Conservation (phyloP, 1,140 invertebrate genomes). For the Doryteuthis pealeii region DNA sequence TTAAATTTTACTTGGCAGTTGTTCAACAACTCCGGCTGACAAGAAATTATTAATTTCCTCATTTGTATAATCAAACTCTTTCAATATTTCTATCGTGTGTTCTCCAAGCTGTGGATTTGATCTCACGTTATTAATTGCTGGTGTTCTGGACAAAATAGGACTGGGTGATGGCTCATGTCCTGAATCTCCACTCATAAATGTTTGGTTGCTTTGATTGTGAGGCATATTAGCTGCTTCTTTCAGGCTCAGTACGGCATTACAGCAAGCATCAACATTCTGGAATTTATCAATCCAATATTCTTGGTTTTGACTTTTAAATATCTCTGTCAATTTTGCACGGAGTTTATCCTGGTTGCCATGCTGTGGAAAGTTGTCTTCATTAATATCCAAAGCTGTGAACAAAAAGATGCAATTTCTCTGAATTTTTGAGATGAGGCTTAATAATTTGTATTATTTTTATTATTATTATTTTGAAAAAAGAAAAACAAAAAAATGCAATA, state of each 20-base stretch:
- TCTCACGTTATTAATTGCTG: neutral
- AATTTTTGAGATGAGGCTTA: too few species aligned
- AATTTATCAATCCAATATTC: conserved; percentile 4
- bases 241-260: neutral
- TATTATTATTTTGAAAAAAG: too few species aligned
- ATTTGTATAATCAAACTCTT: neutral
- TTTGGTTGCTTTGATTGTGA: neutral
- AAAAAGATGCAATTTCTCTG: neutral
- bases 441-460: too few species aligned
- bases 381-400: conserved; percentile 65
- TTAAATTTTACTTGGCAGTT: neutral
- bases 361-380: conserved; percentile 66
- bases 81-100: neutral
- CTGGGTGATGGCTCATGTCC: neutral
- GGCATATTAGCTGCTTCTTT: neutral
- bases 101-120: neutral
- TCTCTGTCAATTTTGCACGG: conserved; percentile 67
- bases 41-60: neutral
- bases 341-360: conserved; percentile 67
- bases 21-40: neutral
- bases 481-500: too few species aligned
- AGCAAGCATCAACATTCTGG: neutral
- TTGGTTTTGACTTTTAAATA: conserved; percentile 65
- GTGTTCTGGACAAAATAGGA: neutral
- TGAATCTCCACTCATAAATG: neutral